Conservation (phyloP, 2,113 vertebrate genomes). For the Opisthocomus hoazin region DNA sequence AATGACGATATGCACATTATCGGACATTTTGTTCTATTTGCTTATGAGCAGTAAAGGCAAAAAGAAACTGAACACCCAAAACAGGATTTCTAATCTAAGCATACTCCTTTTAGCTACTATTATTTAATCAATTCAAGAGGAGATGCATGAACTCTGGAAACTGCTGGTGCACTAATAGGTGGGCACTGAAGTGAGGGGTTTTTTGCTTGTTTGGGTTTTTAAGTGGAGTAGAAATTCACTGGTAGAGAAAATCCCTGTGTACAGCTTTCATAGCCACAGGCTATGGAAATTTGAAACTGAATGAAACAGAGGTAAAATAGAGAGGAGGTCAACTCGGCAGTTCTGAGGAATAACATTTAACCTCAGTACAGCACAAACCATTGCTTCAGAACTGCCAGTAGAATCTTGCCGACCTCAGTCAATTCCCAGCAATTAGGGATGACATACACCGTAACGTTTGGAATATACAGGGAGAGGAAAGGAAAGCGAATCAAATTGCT, state of each 20-base stretch:
- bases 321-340: background rate
- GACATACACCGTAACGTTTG: background rate
- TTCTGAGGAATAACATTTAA: background rate
- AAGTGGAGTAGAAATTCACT: background rate
- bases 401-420: background rate
- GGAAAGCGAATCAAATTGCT: background rate
- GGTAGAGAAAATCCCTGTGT: background rate
- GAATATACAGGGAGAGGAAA: background rate
- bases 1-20: background rate
- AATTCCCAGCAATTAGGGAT: background rate
- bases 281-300: background rate
- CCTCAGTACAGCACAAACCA: background rate
- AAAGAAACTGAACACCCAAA: background rate
- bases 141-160: background rate
- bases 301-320: background rate
- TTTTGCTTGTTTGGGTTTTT: background rate
- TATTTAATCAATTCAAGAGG: background rate
- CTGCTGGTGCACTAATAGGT: background rate
- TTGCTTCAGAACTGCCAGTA: background rate
- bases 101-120: background rate
- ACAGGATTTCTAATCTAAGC: background rate
- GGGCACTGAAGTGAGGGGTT: accelerated
- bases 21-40: background rate
- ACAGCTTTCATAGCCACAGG: background rate
- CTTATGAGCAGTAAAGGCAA: background rate